Base-by-base conservation (phyloP, 2,113 vertebrate genomes). In the Oryzias curvinotus region DNA sequence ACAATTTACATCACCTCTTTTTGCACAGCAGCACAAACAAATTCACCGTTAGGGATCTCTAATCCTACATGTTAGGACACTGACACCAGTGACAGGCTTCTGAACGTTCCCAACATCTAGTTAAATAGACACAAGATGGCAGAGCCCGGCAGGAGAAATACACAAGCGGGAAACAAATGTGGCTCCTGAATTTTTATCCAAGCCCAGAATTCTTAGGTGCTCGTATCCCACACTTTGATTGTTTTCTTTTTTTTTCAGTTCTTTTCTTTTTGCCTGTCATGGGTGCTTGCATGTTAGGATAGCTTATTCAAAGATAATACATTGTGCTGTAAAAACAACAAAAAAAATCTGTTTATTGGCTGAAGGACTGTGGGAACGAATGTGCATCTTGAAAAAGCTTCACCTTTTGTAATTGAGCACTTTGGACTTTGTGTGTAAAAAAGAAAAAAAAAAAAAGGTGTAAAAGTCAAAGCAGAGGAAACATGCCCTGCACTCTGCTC, bases 1-100 rank as follows among this genome's bases (percentile, higher is more conserved):
- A 90, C 81, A 74, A 82, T 85, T 79, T 84, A 88, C 88, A 88
- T 87, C 82, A 90, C 80, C 83, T 85, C 78, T 83, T 68, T 74
- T 75, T 82, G 84, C 56, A 87, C 88, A 86, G 85, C 86, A 82
- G 82, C 80, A 87, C 85, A 80, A 70, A 87, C 82, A 85, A 74
- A 67, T 84, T 87, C 81, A 83, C 80, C 78, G 78, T 76, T 71
- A 83, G 76, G 80, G 82, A 75, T 68, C 74, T 62, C 77, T 81
- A 81, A 79, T 83, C 83, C 78, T 86, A 83, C 80, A 78, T 56
- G 75, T 78, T 73, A 61, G 80, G 59, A 82, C 56, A 62, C 65
- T 52, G 76, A 85, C 80, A 68, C 67, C 43, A 54, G 57, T 57
- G 68, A 57, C 71, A 53, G 71, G 76, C 65, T 52, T 58, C 60